Base-by-base conservation (phyloP, 2,113 vertebrate genomes). In the Dipodomys merriami region DNA sequence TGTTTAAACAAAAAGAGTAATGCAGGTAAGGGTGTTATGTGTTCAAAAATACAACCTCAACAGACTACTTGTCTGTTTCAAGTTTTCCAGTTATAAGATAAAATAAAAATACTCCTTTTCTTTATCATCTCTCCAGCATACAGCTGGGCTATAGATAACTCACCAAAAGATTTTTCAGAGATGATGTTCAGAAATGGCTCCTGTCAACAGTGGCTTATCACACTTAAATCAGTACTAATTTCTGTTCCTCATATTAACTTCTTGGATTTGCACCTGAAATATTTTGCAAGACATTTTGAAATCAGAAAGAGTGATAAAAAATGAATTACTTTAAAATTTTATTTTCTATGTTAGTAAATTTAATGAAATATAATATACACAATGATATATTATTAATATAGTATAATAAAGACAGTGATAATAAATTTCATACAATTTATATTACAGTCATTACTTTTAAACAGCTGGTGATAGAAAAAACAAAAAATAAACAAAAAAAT, bases 341-440 rank as follows among this genome's bases (percentile, higher is more conserved):
- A 64, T 91, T 92, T 95, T 78, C 30, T 23, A 68, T 86, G 30
- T 60, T 90, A 92, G 64, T 94, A 83, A 90, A 67, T 83, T 62
- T 5, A 53, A 96, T 90, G 67, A 93, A 64, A 68, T 88, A 49
- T 83, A 78, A 69, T 49, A 49, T 49, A 18, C 15, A 18, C 16
- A 57, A 57, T 13, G 4, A 57, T 57, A 57, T 57, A 57, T 57
- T 57, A 57, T 57, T 57, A 57, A 57, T 16, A 57, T 57, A 57
- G 53, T 57, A 57, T 57, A 57, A 18, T 57, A 57, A 57, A 57
- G 12, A 57, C 53, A 57, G 4, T 57, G 53, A 57, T 57, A 57
- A 57, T 57, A 57, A 57, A 18, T 57, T 57, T 18, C 15, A 57
- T 57, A 57, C 53, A 57, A 57, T 57, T 57, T 9, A 83, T 92